Base-by-base conservation (phyloP, 2,797 vertebrate species). In the Benthosema pterotum region DNA sequence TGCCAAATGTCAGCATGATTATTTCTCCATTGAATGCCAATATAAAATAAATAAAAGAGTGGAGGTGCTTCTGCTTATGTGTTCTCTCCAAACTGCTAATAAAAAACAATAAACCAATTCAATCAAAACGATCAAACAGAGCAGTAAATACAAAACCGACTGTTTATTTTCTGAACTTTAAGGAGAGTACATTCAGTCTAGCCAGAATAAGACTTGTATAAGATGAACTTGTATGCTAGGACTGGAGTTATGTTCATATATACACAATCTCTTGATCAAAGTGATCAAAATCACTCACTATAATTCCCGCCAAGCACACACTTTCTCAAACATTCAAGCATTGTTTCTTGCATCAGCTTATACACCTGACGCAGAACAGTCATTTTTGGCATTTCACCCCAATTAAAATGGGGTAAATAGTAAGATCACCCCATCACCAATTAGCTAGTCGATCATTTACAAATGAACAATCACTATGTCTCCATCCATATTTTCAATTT, bases 91-190 rank as follows among this genome's bases (percentile, higher is more conserved):
- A n/a, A n/a, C n/a, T n/a, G n/a, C n/a, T n/a, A n/a, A n/a, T n/a
- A n/a, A n/a, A n/a, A n/a, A n/a, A n/a, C n/a, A n/a, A n/a, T n/a
- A n/a, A n/a, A n/a, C n/a, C n/a, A n/a, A n/a, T n/a, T n/a, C n/a
- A n/a, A n/a, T n/a, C n/a, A n/a, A n/a, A n/a, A n/a, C n/a, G n/a
- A n/a, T n/a, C n/a, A n/a, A n/a, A n/a, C 11, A 6, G 56, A 1
- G 28, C 1, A 43, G 4, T 0, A 12, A 38, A 46, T 42, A 47
- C 42, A 54, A 72, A 66, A 46, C 63, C 72, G 70, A 70, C 3
- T 14, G 16, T 80, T 84, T 87, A 84, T 69, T 84, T 7, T 67
- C 74, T 46, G 16, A 61, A 60, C 22, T 1, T 43, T 67, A 14
- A 17, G 32, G 5, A 75, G 54, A 74, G 14, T 49, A 77, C 43